phyloP scores from a whole-genome alignment of 2,888 invertebrate genomes.

The Hirtodrosophila trivittata region DNA sequence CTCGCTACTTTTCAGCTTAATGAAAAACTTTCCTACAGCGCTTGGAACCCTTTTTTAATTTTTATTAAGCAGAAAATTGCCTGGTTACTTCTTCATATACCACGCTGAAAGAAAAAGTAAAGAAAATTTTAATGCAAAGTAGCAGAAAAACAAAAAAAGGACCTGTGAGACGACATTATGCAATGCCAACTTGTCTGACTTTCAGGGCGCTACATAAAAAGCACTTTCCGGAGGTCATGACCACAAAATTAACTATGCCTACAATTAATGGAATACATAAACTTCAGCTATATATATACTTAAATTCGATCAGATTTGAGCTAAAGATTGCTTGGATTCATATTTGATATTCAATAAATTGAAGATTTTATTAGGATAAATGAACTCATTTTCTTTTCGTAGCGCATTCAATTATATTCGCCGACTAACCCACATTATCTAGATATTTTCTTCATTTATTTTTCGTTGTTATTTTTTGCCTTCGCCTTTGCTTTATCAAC shows the following conservation, averaged over 20 bases:
- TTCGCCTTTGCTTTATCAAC: slow-evolving; percentile 50
- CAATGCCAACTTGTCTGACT: slow-evolving; percentile 41
- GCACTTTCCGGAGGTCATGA: slow-evolving; percentile 12
- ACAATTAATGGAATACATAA: background rate
- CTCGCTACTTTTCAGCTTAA: slow-evolving; percentile 57
- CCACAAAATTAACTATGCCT: slow-evolving; percentile 9
- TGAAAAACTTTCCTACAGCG: slow-evolving; percentile 68
- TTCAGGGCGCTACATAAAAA: slow-evolving; percentile 39
- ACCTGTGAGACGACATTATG: slow-evolving; percentile 21
- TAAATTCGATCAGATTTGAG: no score
- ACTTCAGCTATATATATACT: background rate
- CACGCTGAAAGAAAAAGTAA: slow-evolving; percentile 23
- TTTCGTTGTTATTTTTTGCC: background rate
- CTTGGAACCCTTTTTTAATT: slow-evolving; percentile 71
- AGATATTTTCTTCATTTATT: slow-evolving; percentile 15
- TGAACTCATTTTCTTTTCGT: slow-evolving; percentile 1
- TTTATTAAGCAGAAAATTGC: slow-evolving; percentile 77
- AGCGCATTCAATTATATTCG: slow-evolving; percentile 20
- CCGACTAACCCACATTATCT: slow-evolving; percentile 8
- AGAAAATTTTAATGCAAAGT: slow-evolving; percentile 52
- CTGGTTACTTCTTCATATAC: slow-evolving; percentile 28
- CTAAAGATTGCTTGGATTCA: no score
- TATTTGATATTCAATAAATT: background rate
- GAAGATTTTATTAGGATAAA: background rate
- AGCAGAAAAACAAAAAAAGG: slow-evolving; percentile 38